Evolutionary conservation across 2,797 vertebrate species (phyloP).

Genomic region (Sparus aurata): DNA sequence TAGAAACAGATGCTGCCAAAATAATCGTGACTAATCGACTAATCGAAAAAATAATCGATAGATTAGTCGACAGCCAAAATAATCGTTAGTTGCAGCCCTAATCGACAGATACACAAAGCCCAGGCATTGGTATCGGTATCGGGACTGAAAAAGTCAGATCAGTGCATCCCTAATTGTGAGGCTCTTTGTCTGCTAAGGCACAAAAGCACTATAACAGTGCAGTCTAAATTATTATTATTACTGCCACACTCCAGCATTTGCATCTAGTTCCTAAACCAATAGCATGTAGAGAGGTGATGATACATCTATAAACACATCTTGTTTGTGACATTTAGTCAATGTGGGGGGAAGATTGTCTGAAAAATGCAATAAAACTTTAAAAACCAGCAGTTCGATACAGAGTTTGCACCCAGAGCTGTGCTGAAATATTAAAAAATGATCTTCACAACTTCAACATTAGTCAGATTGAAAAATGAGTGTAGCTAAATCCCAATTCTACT

Average conservation of each 20-base stretch:
- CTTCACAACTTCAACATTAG: neutral
- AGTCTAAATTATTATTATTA: slow-evolving; percentile 2
- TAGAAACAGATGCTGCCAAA: too few relatives aligned
- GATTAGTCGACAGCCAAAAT: too few relatives aligned
- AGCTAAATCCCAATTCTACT: slow-evolving; percentile 10
- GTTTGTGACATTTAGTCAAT: slow-evolving; percentile 18
- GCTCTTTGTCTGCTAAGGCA: neutral
- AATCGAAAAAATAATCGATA: too few relatives aligned
- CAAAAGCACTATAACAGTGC: neutral
- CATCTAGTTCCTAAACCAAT: neutral
- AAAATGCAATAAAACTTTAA: slow-evolving; percentile 13
- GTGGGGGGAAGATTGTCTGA: neutral
- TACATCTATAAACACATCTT: neutral
- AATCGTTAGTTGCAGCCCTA: too few relatives aligned
- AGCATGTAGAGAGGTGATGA: slow-evolving; percentile 2
- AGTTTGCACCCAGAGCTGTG: neutral
- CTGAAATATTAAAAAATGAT: slow-evolving; percentile 29
- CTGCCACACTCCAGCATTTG: neutral
- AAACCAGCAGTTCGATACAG: too few relatives aligned
- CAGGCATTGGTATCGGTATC: too few relatives aligned
- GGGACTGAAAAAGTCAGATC: too few relatives aligned
- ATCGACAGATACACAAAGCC: too few relatives aligned
- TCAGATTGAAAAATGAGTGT: slow-evolving; percentile 27
- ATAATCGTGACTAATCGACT: too few relatives aligned
- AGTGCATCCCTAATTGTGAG: neutral